Evolutionary conservation across 92 coral and sea anemone species (phyloP), one percentile per base, ranked within the genome.

Genomic region (Zoanthus sansibaricus): DNA sequence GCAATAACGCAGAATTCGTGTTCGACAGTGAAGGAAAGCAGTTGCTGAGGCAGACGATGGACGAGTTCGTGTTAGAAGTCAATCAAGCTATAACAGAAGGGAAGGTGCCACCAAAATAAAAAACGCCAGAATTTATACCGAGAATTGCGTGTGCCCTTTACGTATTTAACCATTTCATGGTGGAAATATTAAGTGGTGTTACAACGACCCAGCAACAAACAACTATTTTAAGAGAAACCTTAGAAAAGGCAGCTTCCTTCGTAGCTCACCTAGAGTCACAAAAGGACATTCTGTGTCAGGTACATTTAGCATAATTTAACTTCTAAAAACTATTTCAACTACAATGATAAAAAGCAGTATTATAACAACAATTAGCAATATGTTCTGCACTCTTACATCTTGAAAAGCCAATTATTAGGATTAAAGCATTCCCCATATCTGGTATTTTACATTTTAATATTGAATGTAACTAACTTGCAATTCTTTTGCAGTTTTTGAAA

Each of bases 51-150:
- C 75, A 82, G 21, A 72, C 58, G 32, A 75, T 71, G 37, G 84
- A 82, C 70, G 72, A 47, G 6, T 91, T 87, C 46, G 75, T 84
- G 16, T 18, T 56, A 13, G 86, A 88, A 11, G 82, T 91, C 32
- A 91, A 91, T 58, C 83, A 88, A 15, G 88, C 82, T 16, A 91
- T 91, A n/a, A 48, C 32, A 30, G 80, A 91, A 20, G 91, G 93
- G 75, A 78, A 59, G 71, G 88, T 88, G 8, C 91, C 93, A 5
- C 94, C 94, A 17, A 91, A 91, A 56, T 91, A 85, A 67, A 91
- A 91, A 54, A 79, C 11, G 68, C 89, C 91, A 37, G 90, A 88
- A 46, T 74, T 88, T n/a, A 46, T 91, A 33, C 91, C 88, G 9
- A 44, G 88, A 83, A 15, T 89, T 14, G 94, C 92, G 2, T 9